Percentiles rank a stretch among this genome's conserved stretches.
These are phyloP conservation scores for Amphipyra tragopoginis DNA, from an alignment of 2,888 invertebrate species.

Conservation along the genomic window DNA sequence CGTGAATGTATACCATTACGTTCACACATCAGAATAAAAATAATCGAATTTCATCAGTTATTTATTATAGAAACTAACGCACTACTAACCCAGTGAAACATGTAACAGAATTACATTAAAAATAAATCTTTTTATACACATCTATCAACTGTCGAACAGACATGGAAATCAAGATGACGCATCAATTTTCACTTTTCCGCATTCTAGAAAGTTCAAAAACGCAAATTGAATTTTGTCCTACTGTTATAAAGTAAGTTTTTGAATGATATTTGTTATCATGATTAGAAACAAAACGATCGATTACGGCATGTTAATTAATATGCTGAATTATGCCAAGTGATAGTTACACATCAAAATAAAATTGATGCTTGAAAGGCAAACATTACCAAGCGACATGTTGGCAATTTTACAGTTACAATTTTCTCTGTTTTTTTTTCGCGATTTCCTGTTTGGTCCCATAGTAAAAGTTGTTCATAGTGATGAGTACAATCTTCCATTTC, in stretches of 20 bases:
- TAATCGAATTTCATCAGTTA: constrained; percentile 28
- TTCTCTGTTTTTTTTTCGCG: too few species aligned
- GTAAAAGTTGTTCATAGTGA: too few species aligned
- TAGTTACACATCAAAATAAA: too few species aligned
- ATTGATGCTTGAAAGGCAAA: too few species aligned
- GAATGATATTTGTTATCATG: constrained; percentile 15
- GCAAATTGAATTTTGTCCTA: constrained; percentile 15
- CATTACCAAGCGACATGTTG: too few species aligned
- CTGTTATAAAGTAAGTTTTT: constrained; percentile 19
- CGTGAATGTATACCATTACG: constrained; percentile 2
- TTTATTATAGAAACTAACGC: constrained; percentile 13
- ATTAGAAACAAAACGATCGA: constrained; percentile 5
- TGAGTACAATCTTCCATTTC: too few species aligned
- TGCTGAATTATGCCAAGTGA: too few species aligned
- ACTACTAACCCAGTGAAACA: constrained; percentile 20
- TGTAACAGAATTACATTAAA: constrained; percentile 25
- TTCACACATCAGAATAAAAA: constrained; percentile 8
- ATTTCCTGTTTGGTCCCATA: too few species aligned
- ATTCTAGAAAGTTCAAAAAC: constrained; percentile 16
- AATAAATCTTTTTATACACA: constrained; percentile 22
- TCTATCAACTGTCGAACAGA: constrained; percentile 21
- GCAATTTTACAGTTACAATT: too few species aligned
- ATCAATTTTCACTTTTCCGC: constrained; percentile 49
- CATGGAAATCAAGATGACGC: constrained; percentile 37
- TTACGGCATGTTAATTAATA: too few species aligned